These are phyloP conservation scores for Drosophila maculinotata DNA, from an alignment of 2,888 invertebrate genomes.

Conservation along the genomic window DNA sequence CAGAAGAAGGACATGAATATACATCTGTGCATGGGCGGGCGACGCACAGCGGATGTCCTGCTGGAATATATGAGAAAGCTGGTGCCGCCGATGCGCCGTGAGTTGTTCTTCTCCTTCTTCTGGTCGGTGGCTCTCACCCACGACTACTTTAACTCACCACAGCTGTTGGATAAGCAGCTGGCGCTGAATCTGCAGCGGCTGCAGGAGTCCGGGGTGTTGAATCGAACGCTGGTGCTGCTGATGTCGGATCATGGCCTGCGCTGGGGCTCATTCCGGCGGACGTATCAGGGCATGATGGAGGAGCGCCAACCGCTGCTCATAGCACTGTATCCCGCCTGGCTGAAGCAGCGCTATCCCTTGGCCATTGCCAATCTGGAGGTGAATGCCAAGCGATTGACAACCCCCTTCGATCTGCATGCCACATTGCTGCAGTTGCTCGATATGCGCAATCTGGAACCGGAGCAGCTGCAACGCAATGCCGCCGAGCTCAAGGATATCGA, in stretches of 20 bases:
- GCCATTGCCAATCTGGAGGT: slow-evolving; percentile 88
- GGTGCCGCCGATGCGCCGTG: slow-evolving; percentile 86
- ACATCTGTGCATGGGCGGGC: slow-evolving; percentile 81
- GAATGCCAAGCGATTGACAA: slow-evolving; percentile 90
- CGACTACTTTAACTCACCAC: slow-evolving; percentile 92
- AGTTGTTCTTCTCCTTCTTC: slow-evolving; percentile 92
- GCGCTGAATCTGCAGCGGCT: slow-evolving; percentile 84
- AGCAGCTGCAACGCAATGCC: slow-evolving; percentile 81
- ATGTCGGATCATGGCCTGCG: slow-evolving; percentile 96
- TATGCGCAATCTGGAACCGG: slow-evolving; percentile 85
- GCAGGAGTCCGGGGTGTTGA: slow-evolving; percentile 87
- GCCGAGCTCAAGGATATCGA: slow-evolving; percentile 66
- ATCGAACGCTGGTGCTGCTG: slow-evolving; percentile 86
- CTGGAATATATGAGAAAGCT: slow-evolving; percentile 90
- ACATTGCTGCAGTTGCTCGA: slow-evolving; percentile 90
- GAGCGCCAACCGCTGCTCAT: slow-evolving; percentile 94
- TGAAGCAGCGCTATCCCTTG: slow-evolving; percentile 87
- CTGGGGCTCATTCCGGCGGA: slow-evolving; percentile 92
- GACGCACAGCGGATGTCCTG: slow-evolving; percentile 89
- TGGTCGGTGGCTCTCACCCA: slow-evolving; percentile 94
- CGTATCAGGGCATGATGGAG: slow-evolving; percentile 94
- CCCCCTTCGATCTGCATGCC: slow-evolving; percentile 93
- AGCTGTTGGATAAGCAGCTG: slow-evolving; percentile 88
- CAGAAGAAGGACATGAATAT: slow-evolving; percentile 85
- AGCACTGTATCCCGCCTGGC: slow-evolving; percentile 90